Conservation (phyloP, 2,113 vertebrate species). For the Pituophis catenifer region DNA sequence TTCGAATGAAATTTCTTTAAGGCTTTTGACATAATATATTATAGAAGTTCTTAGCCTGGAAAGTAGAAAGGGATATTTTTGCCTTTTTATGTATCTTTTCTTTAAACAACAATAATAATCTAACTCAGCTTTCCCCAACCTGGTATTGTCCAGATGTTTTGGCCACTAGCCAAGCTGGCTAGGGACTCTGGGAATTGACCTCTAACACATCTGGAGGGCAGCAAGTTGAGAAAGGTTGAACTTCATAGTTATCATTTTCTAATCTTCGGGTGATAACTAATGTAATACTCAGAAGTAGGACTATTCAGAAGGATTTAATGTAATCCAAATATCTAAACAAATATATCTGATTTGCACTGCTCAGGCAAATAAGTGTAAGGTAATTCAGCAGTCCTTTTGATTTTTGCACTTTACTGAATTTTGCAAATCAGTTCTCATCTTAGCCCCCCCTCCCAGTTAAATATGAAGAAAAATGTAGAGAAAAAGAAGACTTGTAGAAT, state of each 20-base stretch:
- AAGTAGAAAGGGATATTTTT: not conserved
- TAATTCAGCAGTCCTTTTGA: not conserved
- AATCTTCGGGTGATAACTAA: conserved; percentile 24
- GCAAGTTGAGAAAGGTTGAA: not conserved
- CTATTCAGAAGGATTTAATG: not conserved
- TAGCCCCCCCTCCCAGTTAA: not conserved
- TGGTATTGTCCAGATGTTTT: not conserved
- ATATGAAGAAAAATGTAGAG: not conserved
- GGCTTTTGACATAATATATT: not conserved
- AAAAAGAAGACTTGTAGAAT: not conserved
- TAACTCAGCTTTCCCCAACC: not conserved
- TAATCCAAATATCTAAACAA: not conserved
- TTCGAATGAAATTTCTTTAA: conserved; percentile 80
- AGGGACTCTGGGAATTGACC: not conserved
- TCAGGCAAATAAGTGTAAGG: not conserved
- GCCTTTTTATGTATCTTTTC: not conserved
- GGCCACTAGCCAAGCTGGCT: not conserved
- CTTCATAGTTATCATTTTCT: not conserved
- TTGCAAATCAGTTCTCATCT: not conserved
- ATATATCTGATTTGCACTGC: not conserved
- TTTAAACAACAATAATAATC: not conserved
- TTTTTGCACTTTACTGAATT: not conserved
- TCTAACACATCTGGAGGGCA: not conserved
- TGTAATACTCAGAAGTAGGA: conserved; percentile 34
- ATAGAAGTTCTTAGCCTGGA: not conserved